phyloP scores from a whole-genome alignment of 1,140 invertebrate genomes.

The Patella vulgata region DNA sequence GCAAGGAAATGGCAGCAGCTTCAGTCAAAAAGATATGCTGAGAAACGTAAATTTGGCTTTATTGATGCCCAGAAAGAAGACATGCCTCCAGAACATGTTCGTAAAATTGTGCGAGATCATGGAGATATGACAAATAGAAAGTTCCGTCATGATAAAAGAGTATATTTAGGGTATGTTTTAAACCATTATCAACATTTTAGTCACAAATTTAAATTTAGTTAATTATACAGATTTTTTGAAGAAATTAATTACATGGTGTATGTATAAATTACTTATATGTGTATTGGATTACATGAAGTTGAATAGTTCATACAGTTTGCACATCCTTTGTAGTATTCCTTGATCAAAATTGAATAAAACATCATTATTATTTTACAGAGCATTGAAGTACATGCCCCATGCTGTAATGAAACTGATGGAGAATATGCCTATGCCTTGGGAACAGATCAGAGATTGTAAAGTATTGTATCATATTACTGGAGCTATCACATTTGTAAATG shows the following conservation, averaged over 20 bases:
- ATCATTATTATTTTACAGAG: slow-evolving; percentile 73
- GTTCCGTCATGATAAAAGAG: slow-evolving; percentile 98
- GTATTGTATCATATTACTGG: slow-evolving; percentile 98
- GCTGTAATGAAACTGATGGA: slow-evolving; percentile 98
- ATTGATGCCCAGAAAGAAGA: slow-evolving; percentile 99
- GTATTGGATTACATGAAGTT: no score
- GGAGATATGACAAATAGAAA: slow-evolving; percentile 99
- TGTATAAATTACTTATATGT: no score
- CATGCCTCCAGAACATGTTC: slow-evolving; percentile 98
- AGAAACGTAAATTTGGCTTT: slow-evolving; percentile 98
- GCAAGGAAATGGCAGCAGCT: slow-evolving; percentile 98
- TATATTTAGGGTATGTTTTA: slow-evolving; percentile 86
- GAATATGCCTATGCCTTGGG: slow-evolving; percentile 99
- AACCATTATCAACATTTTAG: no score
- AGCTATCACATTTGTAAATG: slow-evolving; percentile 99
- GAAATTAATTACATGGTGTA: no score
- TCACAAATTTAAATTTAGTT: no score
- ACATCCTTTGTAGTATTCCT: no score
- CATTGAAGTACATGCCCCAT: slow-evolving; percentile 99
- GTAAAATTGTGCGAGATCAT: slow-evolving; percentile 99
- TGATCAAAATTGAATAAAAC: no score
- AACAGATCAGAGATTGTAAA: slow-evolving; percentile 98
- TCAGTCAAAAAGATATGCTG: slow-evolving; percentile 96
- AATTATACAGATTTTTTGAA: no score
- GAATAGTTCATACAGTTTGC: no score